Percentiles rank a stretch among this genome's conserved stretches.
Evolutionary conservation across 2,888 invertebrate genomes (phyloP).

Genomic region (Stenurella melanura): DNA sequence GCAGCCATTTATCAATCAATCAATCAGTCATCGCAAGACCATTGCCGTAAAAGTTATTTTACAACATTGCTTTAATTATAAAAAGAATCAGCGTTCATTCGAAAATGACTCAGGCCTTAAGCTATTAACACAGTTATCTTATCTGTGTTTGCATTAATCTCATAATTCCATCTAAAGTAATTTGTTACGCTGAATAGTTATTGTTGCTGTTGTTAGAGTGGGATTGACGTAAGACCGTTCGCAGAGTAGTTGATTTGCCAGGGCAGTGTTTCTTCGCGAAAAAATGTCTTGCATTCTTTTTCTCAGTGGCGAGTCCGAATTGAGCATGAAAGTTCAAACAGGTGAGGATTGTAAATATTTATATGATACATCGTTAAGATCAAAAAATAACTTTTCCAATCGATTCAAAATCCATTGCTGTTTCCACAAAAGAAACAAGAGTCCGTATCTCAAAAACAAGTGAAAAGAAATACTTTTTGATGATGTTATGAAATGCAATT

Average conservation of each 20-base stretch:
- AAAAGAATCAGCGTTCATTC: background rate
- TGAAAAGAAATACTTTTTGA: too few species aligned
- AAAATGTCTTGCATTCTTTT: conserved; percentile 50
- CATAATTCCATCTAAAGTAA: background rate
- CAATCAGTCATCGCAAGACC: too few species aligned
- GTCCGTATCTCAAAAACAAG: too few species aligned
- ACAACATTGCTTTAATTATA: background rate
- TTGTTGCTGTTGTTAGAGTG: background rate
- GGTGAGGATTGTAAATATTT: conserved; percentile 47
- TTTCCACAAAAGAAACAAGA: too few species aligned
- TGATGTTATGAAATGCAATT: too few species aligned
- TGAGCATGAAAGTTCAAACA: conserved; percentile 57
- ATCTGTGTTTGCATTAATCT: background rate
- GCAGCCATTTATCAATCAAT: too few species aligned
- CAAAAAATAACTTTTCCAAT: too few species aligned
- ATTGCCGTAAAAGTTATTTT: too few species aligned
- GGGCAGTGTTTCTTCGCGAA: background rate
- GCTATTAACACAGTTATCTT: background rate
- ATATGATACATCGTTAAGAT: background rate
- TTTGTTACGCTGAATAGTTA: background rate
- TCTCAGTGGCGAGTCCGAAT: conserved; percentile 51
- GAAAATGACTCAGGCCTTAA: conserved; percentile 1
- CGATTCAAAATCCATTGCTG: too few species aligned
- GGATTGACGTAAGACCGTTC: background rate
- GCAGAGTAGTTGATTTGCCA: conserved; percentile 1